A percentile compares a stretch with the other conserved stretches of the same genome.
phyloP scores from a whole-genome alignment of 1,140 invertebrate genomes.

The Ostrea denselamellosa region DNA sequence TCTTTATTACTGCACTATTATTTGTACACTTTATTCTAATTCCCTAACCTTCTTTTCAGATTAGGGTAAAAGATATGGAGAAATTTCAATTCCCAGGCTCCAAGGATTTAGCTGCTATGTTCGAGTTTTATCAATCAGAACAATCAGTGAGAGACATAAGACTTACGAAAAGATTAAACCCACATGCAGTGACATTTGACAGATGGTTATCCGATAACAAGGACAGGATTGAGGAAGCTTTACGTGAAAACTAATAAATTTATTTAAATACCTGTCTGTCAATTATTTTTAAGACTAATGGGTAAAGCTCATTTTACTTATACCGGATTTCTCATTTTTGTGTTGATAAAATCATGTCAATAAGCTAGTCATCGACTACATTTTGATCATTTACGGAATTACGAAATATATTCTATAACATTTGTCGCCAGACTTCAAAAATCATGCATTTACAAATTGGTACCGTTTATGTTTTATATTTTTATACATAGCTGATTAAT shows the following conservation, averaged over 20 bases:
- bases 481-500: too few species aligned
- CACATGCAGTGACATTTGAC: constrained; percentile 57
- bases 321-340: too few species aligned
- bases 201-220: constrained; percentile 61
- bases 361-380: not conserved
- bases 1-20: not conserved
- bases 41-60: constrained; percentile 57
- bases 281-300: not conserved
- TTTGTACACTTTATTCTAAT: too few species aligned
- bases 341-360: too few species aligned
- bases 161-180: constrained; percentile 62
- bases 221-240: constrained; percentile 53
- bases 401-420: not conserved
- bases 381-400: constrained; percentile 3
- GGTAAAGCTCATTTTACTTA: too few species aligned
- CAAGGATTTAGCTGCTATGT: constrained; percentile 68
- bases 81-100: constrained; percentile 67
- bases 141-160: constrained; percentile 58
- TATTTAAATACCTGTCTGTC: not conserved
- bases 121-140: constrained; percentile 62
- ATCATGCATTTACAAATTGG: not conserved
- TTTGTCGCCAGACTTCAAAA: not conserved
- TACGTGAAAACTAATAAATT: constrained; percentile 2
- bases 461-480: too few species aligned
- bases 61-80: constrained; percentile 66